Evolutionary conservation across 2,113 vertebrate genomes (phyloP).

Genomic region (Ia io): DNA sequence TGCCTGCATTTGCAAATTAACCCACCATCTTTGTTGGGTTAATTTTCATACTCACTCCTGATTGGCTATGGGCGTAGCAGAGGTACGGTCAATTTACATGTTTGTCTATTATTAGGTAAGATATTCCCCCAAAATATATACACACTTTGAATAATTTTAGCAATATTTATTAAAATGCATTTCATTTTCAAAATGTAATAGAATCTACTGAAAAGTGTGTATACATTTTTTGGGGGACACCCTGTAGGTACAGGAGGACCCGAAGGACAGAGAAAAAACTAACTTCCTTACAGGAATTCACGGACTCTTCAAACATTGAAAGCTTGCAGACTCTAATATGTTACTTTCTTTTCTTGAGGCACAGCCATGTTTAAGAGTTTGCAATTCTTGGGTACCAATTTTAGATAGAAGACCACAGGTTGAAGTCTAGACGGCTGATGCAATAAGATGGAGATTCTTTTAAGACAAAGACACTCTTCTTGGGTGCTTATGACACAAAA

Average conservation of each 20-base stretch:
- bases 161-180: too few relatives aligned
- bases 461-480: background rate
- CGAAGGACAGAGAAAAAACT: background rate
- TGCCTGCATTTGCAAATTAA: too few relatives aligned
- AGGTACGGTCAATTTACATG: too few relatives aligned
- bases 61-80: too few relatives aligned
- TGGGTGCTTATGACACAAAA: background rate
- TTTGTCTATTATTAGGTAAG: too few relatives aligned
- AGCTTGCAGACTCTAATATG: background rate
- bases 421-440: background rate
- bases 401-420: background rate
- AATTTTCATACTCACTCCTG: too few relatives aligned
- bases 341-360: background rate
- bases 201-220: too few relatives aligned
- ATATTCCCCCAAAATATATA: too few relatives aligned
- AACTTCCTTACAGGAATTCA: background rate
- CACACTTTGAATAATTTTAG: too few relatives aligned
- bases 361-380: background rate
- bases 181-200: too few relatives aligned
- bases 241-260: background rate
- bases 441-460: background rate
- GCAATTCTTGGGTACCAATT: background rate
- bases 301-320: background rate
- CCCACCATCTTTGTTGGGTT: too few relatives aligned
- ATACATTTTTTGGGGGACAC: too few relatives aligned